Evolutionary conservation across 2,797 vertebrate species (phyloP).

Genomic region (Eidolon dupreanum): DNA sequence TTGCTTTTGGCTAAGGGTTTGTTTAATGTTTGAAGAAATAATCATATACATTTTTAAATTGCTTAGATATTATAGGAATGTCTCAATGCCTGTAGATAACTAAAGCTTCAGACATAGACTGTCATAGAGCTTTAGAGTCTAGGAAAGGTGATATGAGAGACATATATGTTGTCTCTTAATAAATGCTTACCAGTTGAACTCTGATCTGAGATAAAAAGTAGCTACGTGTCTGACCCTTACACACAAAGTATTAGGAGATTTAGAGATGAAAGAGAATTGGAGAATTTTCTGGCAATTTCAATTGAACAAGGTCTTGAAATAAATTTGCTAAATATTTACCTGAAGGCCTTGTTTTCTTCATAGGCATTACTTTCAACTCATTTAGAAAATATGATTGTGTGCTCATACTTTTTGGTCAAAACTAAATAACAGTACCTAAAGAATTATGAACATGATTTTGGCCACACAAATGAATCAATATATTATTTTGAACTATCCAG

Average conservation of each 20-base stretch:
- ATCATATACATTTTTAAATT: neutral
- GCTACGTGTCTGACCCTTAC: fast-evolving
- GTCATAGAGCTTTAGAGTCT: neutral
- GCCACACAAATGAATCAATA: neutral
- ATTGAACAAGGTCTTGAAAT: constrained; percentile 42
- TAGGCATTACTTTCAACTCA: neutral
- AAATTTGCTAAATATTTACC: neutral
- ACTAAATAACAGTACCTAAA: neutral
- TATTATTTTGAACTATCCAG: neutral
- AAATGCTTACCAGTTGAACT: neutral
- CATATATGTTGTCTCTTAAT: neutral
- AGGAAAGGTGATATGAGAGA: neutral
- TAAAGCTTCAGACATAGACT: neutral
- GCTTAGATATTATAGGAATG: neutral
- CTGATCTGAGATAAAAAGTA: neutral
- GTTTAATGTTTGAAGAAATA: neutral
- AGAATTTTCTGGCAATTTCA: constrained; percentile 13
- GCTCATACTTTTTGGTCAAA: neutral
- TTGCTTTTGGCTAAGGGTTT: neutral
- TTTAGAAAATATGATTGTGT: constrained; percentile 36
- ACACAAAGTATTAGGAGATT: neutral
- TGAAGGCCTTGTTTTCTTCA: constrained; percentile 23
- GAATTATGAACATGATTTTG: neutral
- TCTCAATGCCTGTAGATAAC: neutral
- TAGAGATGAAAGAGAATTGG: neutral